Base-by-base conservation (phyloP, 2,113 vertebrate genomes). In the Cromileptes altivelis region DNA sequence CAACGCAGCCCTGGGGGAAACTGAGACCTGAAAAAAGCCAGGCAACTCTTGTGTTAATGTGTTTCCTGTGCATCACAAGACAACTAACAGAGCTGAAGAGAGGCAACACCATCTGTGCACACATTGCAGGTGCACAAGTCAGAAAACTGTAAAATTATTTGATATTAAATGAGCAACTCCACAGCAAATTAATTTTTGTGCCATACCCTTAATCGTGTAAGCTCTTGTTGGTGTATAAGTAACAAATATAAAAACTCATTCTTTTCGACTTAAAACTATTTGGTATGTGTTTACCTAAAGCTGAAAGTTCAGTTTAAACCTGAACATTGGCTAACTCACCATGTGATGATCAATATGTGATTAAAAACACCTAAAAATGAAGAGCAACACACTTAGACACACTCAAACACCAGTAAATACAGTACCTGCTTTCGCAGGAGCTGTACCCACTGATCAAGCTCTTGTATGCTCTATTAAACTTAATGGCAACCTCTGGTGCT, bases 71-170 rank as follows among this genome's bases (percentile, higher is more conserved):
- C 37, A 74, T 56, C 64, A 68, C 55, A 49, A 75, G 67, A 82
- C 75, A 68, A 40, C 47, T 6, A 69, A 72, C 75, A 73, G 60
- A 71, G 68, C 50, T 15, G 37, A 1, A 50, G 69, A 74, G 42
- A 83, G 42, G 45, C 50, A 6, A 25, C 75, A 67, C 85, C 85
- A 90, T 85, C 82, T 88, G 85, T 80, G 79, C 58, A 30, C 71
- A 60, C 30, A 63, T 15, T 79, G 56, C 27, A 70, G 74, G 50
- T 82, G 67, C 50, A 53, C 19, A 65, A 73, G 69, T 0, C 53
- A 61, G 27, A 63, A 21, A 53, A 68, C 37, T 69, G 4, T 45
- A 73, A 6, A 53, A 50, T 65, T 37, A 30, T 77, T 56, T 4
- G 13, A 23, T n/a, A 74, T 84, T 62, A 19, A 80, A 56, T 30